Evolutionary conservation across 2,797 vertebrate species (phyloP).

Genomic region (Leontopithecus rosalia): DNA sequence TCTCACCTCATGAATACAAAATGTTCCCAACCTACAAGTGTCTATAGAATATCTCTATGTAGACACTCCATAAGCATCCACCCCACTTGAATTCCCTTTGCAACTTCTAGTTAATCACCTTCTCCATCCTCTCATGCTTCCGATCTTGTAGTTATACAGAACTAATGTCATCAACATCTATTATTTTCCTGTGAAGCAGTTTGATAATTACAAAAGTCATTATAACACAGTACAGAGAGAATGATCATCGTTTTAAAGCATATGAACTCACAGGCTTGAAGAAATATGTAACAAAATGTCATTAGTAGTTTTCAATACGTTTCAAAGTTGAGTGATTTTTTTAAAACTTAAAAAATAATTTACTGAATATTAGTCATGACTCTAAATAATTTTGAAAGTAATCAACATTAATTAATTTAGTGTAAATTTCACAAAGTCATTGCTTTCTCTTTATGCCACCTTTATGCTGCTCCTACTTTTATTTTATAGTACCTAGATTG

Average conservation of each 20-base stretch:
- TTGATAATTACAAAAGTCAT: not conserved
- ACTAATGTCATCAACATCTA: not conserved
- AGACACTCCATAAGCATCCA: no score
- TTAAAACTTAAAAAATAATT: not conserved
- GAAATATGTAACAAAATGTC: not conserved
- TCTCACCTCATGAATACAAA: not conserved
- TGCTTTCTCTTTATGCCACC: not conserved
- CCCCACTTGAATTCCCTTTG: fast-evolving
- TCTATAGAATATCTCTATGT: no score
- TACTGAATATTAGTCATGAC: not conserved
- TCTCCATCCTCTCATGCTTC: not conserved
- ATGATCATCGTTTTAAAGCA: not conserved
- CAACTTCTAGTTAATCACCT: not conserved
- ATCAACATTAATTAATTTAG: not conserved
- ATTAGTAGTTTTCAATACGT: not conserved
- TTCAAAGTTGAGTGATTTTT: not conserved
- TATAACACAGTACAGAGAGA: not conserved
- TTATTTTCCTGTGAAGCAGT: not conserved
- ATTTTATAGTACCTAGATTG: not conserved
- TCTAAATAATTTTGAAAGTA: slow-evolving; percentile 23
- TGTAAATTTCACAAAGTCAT: not conserved
- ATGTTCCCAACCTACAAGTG: not conserved
- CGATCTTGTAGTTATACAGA: not conserved
- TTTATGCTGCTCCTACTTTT: not conserved
- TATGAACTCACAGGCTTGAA: not conserved